Base-by-base conservation (phyloP, 2,113 vertebrate species). In the Cichladusa arquata region DNA sequence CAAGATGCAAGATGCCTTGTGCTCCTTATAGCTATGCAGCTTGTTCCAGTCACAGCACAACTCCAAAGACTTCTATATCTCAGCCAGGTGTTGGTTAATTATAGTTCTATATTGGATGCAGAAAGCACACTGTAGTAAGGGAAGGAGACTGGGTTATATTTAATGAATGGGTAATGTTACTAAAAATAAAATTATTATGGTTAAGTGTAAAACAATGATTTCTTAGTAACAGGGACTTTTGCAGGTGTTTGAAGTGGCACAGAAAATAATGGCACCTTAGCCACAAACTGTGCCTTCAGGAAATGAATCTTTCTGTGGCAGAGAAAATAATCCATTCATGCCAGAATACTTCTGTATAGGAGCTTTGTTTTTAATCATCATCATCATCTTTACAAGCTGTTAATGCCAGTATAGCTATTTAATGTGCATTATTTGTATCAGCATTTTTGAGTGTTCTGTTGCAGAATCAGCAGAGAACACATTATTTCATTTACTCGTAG, bases 401-500 rank as follows among this genome's bases (percentile, higher is more conserved):
- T 81, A 19, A 65, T n/a, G 33, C 45, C 17, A 31, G 3, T 83
- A 11, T 33, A 56, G 26, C 20, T 72, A 6, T 60, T 64, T 90
- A 36, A 31, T 33, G 19, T 87, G 19, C 40, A 36, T 8, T 92
- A 4, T 54, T 65, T 76, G 19, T 5, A 2, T 86, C 33, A 48
- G 4, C 23, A 12, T 38, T 90, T 80, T 36, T n/a, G 4, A 61
- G 9, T 61, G 16, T 57, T 57, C 20, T 89, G 8, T 58, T 72
- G 65, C 8, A 53, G 56, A 74, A 48, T 31, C n/a, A 45, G 24
- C 5, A 64, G 47, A 81, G 76, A 81, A 26, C 54, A 47, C 0
- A 0, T 5, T 2, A 8, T 53, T 86, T 9, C 4, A 2, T 62
- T 11, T 38, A 38, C 7, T 38, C 14, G 2, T 47, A 40, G 6